Conservation (phyloP, 2,113 vertebrate species). For the Apodemus sylvaticus region DNA sequence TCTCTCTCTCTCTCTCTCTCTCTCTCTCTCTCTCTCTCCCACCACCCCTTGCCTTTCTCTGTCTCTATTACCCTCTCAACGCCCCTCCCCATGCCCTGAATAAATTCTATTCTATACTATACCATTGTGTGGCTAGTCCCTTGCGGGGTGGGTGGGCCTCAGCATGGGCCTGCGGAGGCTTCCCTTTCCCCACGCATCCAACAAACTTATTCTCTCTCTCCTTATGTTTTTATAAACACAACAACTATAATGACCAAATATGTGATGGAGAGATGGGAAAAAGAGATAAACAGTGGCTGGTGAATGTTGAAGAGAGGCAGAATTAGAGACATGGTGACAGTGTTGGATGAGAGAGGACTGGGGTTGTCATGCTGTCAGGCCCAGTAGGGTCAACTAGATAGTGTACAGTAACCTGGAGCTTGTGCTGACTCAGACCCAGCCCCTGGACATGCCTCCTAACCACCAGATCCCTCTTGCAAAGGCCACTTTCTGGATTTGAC, state of each 20-base stretch:
- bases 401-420: neutral
- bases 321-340: neutral
- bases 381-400: neutral
- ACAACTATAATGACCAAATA: neutral
- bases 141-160: too few relatives aligned
- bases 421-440: neutral
- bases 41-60: too few relatives aligned
- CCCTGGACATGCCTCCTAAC: neutral
- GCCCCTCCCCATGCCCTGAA: too few relatives aligned
- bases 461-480: neutral
- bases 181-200: too few relatives aligned
- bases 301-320: neutral
- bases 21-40: too few relatives aligned
- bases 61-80: too few relatives aligned
- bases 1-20: too few relatives aligned
- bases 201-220: too few relatives aligned
- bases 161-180: too few relatives aligned
- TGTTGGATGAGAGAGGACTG: neutral
- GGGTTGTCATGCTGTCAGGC: neutral
- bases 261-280: neutral
- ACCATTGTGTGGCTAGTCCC: too few relatives aligned
- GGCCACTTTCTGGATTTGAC: neutral
- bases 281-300: neutral
- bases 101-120: too few relatives aligned
- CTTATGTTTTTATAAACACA: too few relatives aligned